Percentiles rank a stretch among this genome's conserved stretches.
These are phyloP conservation scores for Conus ventricosus DNA, from an alignment of 1,140 invertebrate species.

Conservation along the genomic window DNA sequence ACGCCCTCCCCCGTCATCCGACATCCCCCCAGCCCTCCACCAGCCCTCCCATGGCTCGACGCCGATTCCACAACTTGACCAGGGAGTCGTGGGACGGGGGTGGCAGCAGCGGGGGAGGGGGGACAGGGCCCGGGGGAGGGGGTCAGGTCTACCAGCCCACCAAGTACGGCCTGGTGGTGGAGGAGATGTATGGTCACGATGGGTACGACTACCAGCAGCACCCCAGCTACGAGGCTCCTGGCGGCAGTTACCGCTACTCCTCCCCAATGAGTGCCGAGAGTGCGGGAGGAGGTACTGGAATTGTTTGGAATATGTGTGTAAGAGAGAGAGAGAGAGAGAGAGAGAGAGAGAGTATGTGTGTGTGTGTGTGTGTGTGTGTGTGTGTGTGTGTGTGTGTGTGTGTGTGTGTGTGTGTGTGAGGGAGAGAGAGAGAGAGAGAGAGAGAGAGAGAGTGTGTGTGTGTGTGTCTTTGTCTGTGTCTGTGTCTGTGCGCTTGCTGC, in stretches of 20 bases:
- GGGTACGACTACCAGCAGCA: background rate
- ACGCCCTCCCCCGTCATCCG: constrained; percentile 40
- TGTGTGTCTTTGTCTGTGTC: too few species aligned
- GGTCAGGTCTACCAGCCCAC: constrained; percentile 16
- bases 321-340: too few species aligned
- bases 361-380: background rate
- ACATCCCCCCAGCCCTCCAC: constrained; percentile 2
- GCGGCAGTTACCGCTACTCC: too few species aligned
- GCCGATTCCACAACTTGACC: constrained; percentile 15
- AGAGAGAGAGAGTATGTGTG: background rate
- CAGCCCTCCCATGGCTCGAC: constrained; percentile 23
- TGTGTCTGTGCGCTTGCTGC: too few species aligned
- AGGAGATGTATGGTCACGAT: constrained; percentile 20
- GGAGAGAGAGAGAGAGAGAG: too few species aligned
- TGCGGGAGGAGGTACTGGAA: background rate
- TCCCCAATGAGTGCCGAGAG: background rate
- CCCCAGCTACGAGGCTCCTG: background rate
- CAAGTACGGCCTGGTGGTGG: constrained; percentile 23
- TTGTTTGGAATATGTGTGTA: background rate
- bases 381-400: background rate
- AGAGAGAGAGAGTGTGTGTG: too few species aligned
- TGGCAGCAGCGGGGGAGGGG: background rate
- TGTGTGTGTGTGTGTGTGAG: too few species aligned
- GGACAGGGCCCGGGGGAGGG: background rate
- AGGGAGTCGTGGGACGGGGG: constrained; percentile 28